Evolutionary conservation across 1,140 invertebrate genomes (phyloP), one percentile per base, ranked within the genome.

Genomic region (Nilaparvata lugens): DNA sequence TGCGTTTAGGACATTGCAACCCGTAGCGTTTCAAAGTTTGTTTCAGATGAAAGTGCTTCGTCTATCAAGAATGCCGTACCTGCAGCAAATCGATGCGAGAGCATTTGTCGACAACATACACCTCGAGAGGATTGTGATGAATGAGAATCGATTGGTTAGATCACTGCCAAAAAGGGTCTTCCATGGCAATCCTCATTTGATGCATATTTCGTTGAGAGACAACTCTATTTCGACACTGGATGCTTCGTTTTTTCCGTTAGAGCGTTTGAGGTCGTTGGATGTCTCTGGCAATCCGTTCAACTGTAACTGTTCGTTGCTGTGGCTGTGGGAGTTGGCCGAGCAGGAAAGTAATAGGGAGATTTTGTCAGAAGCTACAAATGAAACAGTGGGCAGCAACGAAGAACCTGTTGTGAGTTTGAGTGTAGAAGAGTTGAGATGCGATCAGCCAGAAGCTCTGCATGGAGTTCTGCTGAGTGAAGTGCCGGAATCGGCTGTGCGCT

Each of bases 271-370:
- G 66, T 80, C 79, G 56, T 75, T 91, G 1, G 80, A 82, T 63
- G 76, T 93, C 21, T 84, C 85, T 24, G 88, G 88, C 14, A 93
- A 93, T 76, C 90, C 89, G 1, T 79, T 93, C 51, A 78, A 85
- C 56, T 95, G 91, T 73, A 93, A 93, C 74, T 94, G 91, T 68
- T 91, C 89, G 16, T 72, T 93, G 53, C 77, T 87, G 43, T 94
- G 90, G 90, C 74, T 94, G 2, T 91, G 88, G 88, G 83, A 85
- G 65, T 75, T 91, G 21, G 78, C 81, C 25, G 78, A 79, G 59
- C 43, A 57, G 16, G 66, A 65, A 58, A 42, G 19, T 48, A 64
- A 40, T 9, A 45, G n/a, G 11, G 52, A 43, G 11, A 40, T n/a
- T 2, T 2, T 35, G 18, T 24, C 7, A 4, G 4, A 23, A 13